A percentile compares a stretch with the other conserved stretches of the same genome.
Conservation (phyloP, 2,113 vertebrate species). For the Aythya baeri region DNA sequence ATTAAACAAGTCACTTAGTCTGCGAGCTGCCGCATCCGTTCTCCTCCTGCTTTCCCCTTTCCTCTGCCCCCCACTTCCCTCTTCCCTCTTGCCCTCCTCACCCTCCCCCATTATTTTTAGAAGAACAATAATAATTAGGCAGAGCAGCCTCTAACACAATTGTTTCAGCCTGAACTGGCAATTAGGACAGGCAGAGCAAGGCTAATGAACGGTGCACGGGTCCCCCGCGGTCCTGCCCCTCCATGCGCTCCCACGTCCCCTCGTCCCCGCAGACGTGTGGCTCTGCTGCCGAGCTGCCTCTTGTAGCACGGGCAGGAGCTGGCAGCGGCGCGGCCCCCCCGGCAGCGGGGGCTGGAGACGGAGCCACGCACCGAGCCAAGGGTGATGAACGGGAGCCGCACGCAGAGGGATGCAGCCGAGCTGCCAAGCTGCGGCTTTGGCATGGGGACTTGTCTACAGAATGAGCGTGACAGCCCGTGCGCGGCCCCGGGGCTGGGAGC, state of each 20-base stretch:
- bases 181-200: constrained; percentile 74
- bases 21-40: neutral
- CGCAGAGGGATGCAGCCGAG: neutral
- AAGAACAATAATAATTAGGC: constrained; percentile 76
- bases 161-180: constrained; percentile 75
- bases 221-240: neutral
- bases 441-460: neutral
- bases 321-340: neutral
- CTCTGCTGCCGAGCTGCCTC: neutral
- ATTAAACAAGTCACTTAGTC: constrained; percentile 47
- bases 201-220: constrained; percentile 69
- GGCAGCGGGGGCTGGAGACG: neutral
- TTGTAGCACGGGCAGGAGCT: neutral
- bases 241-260: neutral
- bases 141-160: constrained; percentile 77
- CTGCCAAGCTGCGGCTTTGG: constrained; percentile 5
- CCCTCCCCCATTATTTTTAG: constrained; percentile 43
- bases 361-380: neutral
- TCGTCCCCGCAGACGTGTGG: neutral
- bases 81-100: neutral
- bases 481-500: neutral
- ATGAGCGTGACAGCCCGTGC: neutral
- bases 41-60: neutral
- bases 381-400: neutral
- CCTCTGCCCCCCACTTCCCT: neutral